Conservation (phyloP, 2,113 vertebrate species). For the Pimephales promelas region DNA sequence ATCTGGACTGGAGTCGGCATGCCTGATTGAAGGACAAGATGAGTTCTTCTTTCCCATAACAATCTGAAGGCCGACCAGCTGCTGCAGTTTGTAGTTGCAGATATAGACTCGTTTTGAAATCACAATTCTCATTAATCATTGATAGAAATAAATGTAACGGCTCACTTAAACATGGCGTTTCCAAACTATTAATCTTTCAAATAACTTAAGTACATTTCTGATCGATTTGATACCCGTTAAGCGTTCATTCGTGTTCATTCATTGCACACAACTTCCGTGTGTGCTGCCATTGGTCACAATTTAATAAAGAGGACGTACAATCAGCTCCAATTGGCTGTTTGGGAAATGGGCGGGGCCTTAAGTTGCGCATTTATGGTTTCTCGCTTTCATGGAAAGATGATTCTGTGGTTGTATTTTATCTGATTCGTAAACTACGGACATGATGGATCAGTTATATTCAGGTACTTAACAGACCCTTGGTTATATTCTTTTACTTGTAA, state of each 20-base stretch:
- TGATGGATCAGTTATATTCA: not conserved
- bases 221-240: not conserved
- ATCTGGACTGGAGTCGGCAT: not conserved
- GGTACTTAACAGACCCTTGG: not conserved
- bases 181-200: not conserved
- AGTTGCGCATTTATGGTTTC: not conserved
- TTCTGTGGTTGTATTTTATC: not conserved
- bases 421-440: not conserved
- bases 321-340: constrained; percentile 24
- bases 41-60: not conserved
- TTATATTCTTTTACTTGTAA: not conserved
- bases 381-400: not conserved
- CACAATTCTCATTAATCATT: not conserved
- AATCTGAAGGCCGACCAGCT: not conserved
- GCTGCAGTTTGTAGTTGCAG: not conserved
- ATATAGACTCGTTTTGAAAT: not conserved
- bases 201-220: not conserved
- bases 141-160: not conserved
- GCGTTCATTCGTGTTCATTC: too few relatives aligned
- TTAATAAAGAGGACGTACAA: not conserved
- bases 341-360: not conserved
- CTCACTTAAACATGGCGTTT: not conserved
- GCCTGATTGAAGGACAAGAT: not conserved
- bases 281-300: constrained; percentile 20
- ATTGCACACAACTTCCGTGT: constrained; percentile 6